Base-by-base conservation (phyloP, 2,888 invertebrate genomes). In the Cheiracanthium punctorium region DNA sequence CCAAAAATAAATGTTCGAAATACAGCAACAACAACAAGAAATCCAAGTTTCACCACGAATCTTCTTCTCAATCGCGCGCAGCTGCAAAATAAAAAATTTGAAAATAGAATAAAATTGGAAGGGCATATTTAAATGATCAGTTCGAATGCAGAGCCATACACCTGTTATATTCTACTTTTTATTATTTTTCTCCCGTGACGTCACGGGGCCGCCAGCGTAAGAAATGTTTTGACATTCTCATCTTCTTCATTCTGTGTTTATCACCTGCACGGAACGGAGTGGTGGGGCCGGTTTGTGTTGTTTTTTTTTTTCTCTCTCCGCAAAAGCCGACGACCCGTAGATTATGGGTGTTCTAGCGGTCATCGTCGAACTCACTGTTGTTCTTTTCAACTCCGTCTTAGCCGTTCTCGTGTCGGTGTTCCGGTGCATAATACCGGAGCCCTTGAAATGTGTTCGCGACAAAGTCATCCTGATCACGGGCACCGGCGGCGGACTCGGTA, bases 351-450 rank as follows among this genome's bases (percentile, higher is more conserved):
- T 28, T 14, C 14, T 74, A 14, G 84, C 79, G n/a, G 79, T 70
- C 10, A 30, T 32, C n/a, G 37, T 67, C 69, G 84, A 85, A 32
- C 28, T 85, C 12, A 20, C 70, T 12, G 69, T 52, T 30, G 79
- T 85, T 17, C 1, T 85, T 2, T 10, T 85, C 5, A 67, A 79
- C 24, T 74, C 84, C 0, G 17, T 80, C 0, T 48, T 48, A 1
- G 30, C 32, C 2, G 71, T 80, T 20, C n/a, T 75, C 14, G 67
- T 76, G 8, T 41, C 87, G 8, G 5, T 81, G 1, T 87, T 79
- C 67, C 92, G 93, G 89, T 91, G 93, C 88, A 92, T 96, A 90
- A 91, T 94, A 24, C 94, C 95, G 0, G 93, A 91, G 0, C 93
- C 94, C 0, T 43, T 72, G 30, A 89, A 89, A 84, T 77, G 69